Evolutionary conservation across 2,888 invertebrate species (phyloP), one percentile per base, ranked within the genome.

Genomic region (Crematogaster levior): DNA sequence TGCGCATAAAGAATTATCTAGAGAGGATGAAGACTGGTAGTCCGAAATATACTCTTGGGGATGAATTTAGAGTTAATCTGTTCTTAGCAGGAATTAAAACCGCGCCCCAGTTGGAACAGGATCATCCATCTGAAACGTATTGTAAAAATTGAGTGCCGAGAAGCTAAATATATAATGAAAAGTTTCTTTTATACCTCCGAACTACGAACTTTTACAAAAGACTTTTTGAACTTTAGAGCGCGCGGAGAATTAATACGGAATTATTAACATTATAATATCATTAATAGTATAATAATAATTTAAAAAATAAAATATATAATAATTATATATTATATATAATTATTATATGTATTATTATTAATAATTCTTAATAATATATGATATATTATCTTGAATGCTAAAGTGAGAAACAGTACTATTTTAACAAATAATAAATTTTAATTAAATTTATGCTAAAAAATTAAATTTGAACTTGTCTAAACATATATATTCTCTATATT

Each of bases 1-100:
- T 43, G 40, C 40, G 30, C 56, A 82, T 61, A 51, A 66, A 66
- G 77, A 40, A 1, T 77, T 51, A 77, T 53, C 65, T 37, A 40
- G 65, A 77, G 53, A 77, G 53, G 53, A 27, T 30, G 27, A 34
- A 27, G 40, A 43, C 30, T 21, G 53, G 18, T 37, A 51, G 27
- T 40, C 21, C 21, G 27, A 48, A 65, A 30, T 65, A 30, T 56
- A 30, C 30, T 18, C 2, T 7, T 5, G 40, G 40, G n/a, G n/a
- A 65, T 77, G 15, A 56, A 77, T 77, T 30, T 30, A 46, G 48
- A 48, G 10, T 72, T 27, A 51, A 53, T 6, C 18, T 24, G 37
- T 74, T 65, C 65, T 65, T 40, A 61, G 15, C 24, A 12, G 51
- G 3, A 61, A 53, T 40, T 75, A 53, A 65, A 75, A 65, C 21